Percentiles rank a stretch among this genome's conserved stretches.
phyloP scores from a whole-genome alignment of 1,140 invertebrate genomes.

The Ganaspis sp. region DNA sequence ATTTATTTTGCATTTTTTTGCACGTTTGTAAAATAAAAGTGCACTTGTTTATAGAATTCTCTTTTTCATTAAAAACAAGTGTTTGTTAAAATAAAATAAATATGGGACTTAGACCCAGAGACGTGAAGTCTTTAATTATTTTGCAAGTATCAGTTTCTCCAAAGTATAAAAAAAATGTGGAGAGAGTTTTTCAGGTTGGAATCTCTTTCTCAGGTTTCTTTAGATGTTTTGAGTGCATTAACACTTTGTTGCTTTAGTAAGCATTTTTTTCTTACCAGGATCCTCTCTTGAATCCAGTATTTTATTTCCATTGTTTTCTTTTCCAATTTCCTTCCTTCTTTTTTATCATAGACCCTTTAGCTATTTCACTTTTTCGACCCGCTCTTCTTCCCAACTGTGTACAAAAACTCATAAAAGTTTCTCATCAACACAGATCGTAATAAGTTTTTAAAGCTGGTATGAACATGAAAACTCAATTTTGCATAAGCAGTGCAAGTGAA shows the following conservation, averaged over 20 bases:
- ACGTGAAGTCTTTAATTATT: background rate
- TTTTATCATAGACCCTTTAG: slow-evolving; percentile 13
- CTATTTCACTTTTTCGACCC: background rate
- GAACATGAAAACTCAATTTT: slow-evolving; percentile 3
- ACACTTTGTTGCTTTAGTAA: slow-evolving; percentile 13
- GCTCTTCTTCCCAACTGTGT: background rate
- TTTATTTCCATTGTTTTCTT: slow-evolving; percentile 8
- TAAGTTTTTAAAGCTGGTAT: slow-evolving; percentile 1
- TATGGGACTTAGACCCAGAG: background rate
- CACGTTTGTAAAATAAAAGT: no score
- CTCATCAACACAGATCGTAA: slow-evolving; percentile 2
- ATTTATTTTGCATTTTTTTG: no score
- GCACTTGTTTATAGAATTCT: no score
- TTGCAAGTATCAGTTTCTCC: slow-evolving; percentile 10
- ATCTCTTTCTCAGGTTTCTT: background rate
- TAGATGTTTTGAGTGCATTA: slow-evolving; percentile 9
- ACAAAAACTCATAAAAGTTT: slow-evolving; percentile 10
- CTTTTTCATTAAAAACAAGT: no score
- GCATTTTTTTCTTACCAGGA: background rate
- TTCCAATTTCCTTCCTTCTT: slow-evolving; percentile 4
- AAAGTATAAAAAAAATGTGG: background rate
- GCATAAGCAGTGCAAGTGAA: background rate
- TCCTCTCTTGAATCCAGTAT: background rate
- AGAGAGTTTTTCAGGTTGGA: background rate
- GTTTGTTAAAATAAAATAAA: background rate